A percentile compares a stretch with the other conserved stretches of the same genome.
Evolutionary conservation across 1,140 invertebrate genomes (phyloP).

Genomic region (Araneus ventricosus): DNA sequence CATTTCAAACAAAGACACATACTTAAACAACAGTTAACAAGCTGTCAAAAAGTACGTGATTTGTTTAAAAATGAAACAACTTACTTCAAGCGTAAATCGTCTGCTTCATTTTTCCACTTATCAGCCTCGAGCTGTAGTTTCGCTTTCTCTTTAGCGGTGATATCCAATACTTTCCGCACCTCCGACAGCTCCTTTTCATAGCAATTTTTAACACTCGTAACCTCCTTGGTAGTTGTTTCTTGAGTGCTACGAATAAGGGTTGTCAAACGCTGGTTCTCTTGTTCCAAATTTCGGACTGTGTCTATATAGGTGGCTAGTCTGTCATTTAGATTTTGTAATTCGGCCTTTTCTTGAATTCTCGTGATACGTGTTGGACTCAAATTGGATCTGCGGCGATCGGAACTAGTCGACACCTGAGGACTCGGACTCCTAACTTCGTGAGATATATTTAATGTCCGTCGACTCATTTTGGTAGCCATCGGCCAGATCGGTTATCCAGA

Average conservation of each 20-base stretch:
- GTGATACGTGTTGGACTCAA: conserved; percentile 93
- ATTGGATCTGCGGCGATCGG: conserved; percentile 82
- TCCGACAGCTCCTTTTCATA: conserved; percentile 96
- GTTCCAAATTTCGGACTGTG: conserved; percentile 92
- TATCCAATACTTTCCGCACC: conserved; percentile 92
- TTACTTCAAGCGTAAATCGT: conserved; percentile 91
- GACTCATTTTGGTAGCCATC: conserved; percentile 64
- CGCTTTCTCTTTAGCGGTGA: conserved; percentile 93
- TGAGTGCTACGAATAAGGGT: conserved; percentile 89
- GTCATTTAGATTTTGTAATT: conserved; percentile 96
- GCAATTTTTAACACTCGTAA: conserved; percentile 94
- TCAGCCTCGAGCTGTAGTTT: conserved; percentile 94
- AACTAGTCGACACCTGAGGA: conserved; percentile 38
- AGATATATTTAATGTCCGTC: conserved; percentile 39
- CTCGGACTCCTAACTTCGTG: conserved; percentile 54
- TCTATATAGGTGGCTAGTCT: conserved; percentile 97
- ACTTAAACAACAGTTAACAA: no score
- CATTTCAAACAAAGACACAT: no score
- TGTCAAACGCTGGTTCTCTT: conserved; percentile 91
- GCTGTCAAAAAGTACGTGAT: no score
- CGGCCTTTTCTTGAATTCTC: conserved; percentile 95
- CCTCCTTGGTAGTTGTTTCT: conserved; percentile 90
- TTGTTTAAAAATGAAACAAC: background rate
- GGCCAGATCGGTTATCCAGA: background rate
- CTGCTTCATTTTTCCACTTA: conserved; percentile 90